These are phyloP conservation scores for Hemichromis elongatus DNA, from an alignment of 2,113 vertebrate species.

Conservation along the genomic window DNA sequence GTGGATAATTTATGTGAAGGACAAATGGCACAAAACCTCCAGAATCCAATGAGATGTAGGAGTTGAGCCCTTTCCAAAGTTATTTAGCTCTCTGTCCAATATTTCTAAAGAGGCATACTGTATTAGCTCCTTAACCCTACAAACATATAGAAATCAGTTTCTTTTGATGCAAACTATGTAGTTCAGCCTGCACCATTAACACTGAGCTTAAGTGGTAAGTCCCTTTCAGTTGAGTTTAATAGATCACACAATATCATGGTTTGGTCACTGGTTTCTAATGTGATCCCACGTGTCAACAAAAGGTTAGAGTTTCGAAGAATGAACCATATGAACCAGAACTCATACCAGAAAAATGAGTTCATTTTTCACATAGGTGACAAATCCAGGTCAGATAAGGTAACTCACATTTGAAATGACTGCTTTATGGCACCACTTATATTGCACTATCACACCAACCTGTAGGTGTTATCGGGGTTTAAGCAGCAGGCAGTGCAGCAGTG, in stretches of 20 bases:
- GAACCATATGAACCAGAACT: not conserved
- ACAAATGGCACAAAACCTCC: not conserved
- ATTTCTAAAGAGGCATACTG: not conserved
- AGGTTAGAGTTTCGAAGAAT: not conserved
- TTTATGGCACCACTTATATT: not conserved
- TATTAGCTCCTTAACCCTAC: not conserved
- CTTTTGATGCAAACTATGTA: not conserved
- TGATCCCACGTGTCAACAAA: not conserved
- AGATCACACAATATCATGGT: not conserved
- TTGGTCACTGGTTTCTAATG: not conserved
- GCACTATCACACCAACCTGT: accelerated
- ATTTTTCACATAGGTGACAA: not conserved
- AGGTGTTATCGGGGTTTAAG: not conserved
- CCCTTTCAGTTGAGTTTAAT: not conserved
- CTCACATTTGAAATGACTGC: not conserved
- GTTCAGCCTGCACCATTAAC: not conserved
- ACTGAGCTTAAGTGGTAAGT: not conserved
- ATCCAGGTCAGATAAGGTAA: not conserved
- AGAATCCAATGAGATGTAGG: not conserved
- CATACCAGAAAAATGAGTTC: not conserved
- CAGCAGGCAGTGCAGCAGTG: not conserved
- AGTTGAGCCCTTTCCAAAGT: not conserved
- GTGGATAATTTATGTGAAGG: not conserved
- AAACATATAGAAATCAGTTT: not conserved
- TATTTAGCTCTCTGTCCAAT: not conserved